Conservation (phyloP, 92 coral and sea anemone genomes). For the Porites evermanni region DNA sequence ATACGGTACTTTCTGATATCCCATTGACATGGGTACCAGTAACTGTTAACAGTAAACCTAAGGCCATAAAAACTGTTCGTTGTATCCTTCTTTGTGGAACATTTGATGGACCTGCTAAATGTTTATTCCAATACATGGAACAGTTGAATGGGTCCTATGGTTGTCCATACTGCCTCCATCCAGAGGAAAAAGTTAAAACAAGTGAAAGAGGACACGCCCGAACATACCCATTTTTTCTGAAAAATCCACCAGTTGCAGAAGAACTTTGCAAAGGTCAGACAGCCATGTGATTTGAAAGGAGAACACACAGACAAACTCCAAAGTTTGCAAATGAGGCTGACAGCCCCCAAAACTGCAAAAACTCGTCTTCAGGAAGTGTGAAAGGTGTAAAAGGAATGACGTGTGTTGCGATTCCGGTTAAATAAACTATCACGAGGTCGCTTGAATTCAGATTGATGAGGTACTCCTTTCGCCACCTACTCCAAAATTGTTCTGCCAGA, state of each 20-base stretch:
- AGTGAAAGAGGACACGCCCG: constrained; percentile 63
- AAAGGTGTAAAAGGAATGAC: constrained; percentile 65
- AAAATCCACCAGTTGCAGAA: constrained; percentile 35
- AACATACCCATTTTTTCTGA: constrained; percentile 62
- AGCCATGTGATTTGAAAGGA: constrained; percentile 36
- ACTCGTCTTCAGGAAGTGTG: constrained; percentile 5
- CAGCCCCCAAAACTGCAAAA: constrained; percentile 1
- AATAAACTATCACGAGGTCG: no score
- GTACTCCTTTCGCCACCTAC: constrained; percentile 21
- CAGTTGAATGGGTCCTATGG: constrained; percentile 76
- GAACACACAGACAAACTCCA: constrained; percentile 34
- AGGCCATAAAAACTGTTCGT: no score
- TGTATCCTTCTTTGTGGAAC: constrained; percentile 32
- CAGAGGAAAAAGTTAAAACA: constrained; percentile 61
- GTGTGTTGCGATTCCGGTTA: background rate
- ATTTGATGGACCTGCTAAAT: constrained; percentile 73
- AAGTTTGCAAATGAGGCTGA: constrained; percentile 40
- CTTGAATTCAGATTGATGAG: background rate
- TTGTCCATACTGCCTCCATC: constrained; percentile 67
- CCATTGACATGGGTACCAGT: no score
- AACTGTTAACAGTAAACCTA: no score
- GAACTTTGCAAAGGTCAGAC: constrained; percentile 23
- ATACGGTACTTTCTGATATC: no score
- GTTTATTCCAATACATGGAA: constrained; percentile 58
- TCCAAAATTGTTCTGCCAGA: background rate